Base-by-base conservation (phyloP, 1,140 invertebrate species). In the Trichogramma pretiosum region DNA sequence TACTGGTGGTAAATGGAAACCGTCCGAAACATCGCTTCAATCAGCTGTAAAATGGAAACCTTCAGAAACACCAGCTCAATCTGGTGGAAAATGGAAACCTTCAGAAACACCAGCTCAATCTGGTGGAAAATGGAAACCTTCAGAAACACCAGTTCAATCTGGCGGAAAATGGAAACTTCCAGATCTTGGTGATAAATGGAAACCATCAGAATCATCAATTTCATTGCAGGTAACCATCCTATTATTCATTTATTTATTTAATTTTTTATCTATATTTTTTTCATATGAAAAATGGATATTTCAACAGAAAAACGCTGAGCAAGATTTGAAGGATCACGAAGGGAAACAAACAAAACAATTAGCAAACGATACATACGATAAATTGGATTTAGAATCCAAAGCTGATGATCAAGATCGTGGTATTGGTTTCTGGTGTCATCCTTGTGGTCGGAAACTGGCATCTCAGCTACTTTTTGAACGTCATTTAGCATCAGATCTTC, bases 71-170 rank as follows among this genome's bases (percentile, higher is more conserved):
- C 76, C 16, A 38, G 55, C 56, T 0, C 38, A 28, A 24, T 85
- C 82, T 0, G 82, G 83, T 36, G 83, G 84, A 3, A 87, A 87
- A 65, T 87, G 85, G 81, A 77, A 73, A n/a, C n/a, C n/a, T n/a
- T n/a, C n/a, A n/a, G n/a, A n/a, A n/a, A n/a, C n/a, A n/a, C 55
- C 59, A 8, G 52, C 54, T 2, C 52, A 56, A 21, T 59, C 59
- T 5, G 57, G 59, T 0, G 59, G 56, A 1, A 60, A 60, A 21
- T 60, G 58, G 56, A 57, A 60, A 10, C 59, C 55, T n/a, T 54
- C 77, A 23, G 3, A 3, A 18, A 38, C 14, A 18, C 36, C 18
- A 21, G 23, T 18, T 38, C n/a, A n/a, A n/a, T n/a, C n/a, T n/a
- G n/a, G n/a, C n/a, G n/a, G n/a, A n/a, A n/a, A n/a, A n/a, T n/a